Base-by-base conservation (phyloP, 2,888 invertebrate genomes). In the Cephus spinipes region DNA sequence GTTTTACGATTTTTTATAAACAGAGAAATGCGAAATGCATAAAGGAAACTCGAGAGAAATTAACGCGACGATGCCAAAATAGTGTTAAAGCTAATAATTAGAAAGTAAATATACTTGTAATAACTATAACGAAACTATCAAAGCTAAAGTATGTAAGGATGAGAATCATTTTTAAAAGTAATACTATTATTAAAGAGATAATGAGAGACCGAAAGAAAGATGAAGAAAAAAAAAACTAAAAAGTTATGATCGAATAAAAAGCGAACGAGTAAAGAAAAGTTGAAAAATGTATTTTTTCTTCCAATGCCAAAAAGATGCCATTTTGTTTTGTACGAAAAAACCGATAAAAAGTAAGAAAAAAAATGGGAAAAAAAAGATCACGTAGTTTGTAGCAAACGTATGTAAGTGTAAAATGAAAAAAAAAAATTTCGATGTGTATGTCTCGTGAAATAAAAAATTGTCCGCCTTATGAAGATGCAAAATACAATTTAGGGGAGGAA, bases 251-350 rank as follows among this genome's bases (percentile, higher is more conserved):
- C 81, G 79, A 85, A 84, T 81, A 83, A 78, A 84, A 84, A 82
- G 83, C 81, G 81, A 86, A 82, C 76, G 81, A 80, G 78, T 79
- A 83, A 55, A 83, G 79, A 85, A 82, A 87, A 77, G 88, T 88
- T 88, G 85, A 87, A 87, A 87, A 88, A 87, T 89, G 89, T 88
- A 90, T 90, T 90, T 91, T 91, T 90, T 90, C 91, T 91, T 91
- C 90, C 89, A 90, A 91, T 90, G 91, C 91, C 91, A 91, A 91
- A 91, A 91, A 88, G 87, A 90, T 89, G 88, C 87, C 90, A 90
- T 90, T 91, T 91, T 91, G 90, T 90, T 90, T 89, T 89, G 81
- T 90, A 90, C 86, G 87, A 89, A 90, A 88, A 90, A 83, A 82
- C 79, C 80, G 79, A 85, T 80, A 86, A 87, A 88, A 88, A 89